phyloP scores from a whole-genome alignment of 2,113 vertebrate genomes.

The Eudyptes chrysolophus region DNA sequence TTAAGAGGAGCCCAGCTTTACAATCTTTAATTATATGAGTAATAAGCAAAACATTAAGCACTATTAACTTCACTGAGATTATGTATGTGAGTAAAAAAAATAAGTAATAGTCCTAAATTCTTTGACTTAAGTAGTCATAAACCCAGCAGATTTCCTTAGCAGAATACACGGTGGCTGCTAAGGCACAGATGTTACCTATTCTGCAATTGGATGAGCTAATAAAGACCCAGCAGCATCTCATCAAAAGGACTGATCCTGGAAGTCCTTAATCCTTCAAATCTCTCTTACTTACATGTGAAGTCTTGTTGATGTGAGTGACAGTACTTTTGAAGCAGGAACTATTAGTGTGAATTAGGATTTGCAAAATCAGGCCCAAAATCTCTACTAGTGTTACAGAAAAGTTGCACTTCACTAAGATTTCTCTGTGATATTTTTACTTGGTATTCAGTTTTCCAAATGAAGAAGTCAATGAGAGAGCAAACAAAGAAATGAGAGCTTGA shows the following conservation, averaged over 20 bases:
- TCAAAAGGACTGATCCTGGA: neutral
- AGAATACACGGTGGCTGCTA: neutral
- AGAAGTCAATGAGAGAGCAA: slow-evolving; percentile 22
- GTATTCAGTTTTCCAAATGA: neutral
- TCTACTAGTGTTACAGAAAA: neutral
- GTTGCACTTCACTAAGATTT: neutral
- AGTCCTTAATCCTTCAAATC: neutral
- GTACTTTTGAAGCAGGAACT: neutral
- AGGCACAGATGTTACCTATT: neutral
- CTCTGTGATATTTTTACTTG: neutral
- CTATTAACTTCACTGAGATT: neutral
- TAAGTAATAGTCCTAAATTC: neutral
- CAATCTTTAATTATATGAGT: neutral
- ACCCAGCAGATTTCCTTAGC: neutral
- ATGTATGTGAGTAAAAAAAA: neutral
- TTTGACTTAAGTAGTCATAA: neutral
- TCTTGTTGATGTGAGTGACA: neutral
- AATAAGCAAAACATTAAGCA: neutral
- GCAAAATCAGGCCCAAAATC: neutral
- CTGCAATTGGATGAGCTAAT: neutral
- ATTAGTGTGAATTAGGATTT: neutral
- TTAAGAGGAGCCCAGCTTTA: neutral
- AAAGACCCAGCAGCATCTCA: neutral
- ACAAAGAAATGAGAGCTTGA: neutral
- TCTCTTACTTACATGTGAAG: neutral